These are phyloP conservation scores for Agrotis segetum DNA, from an alignment of 2,888 invertebrate genomes.

Conservation along the genomic window DNA sequence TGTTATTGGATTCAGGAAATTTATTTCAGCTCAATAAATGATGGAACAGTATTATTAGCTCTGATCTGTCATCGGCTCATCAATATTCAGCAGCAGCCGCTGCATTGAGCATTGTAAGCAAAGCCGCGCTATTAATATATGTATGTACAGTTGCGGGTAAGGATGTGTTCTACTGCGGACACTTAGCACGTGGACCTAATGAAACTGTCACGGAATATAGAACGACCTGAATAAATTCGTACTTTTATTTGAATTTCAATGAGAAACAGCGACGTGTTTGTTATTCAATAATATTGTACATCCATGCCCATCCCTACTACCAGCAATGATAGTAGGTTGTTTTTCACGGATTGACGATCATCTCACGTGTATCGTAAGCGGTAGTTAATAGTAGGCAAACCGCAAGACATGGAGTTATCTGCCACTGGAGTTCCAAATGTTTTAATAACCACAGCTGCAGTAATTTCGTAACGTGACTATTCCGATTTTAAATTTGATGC, in stretches of 20 bases:
- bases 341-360: background rate
- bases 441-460: too few species aligned
- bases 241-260: conserved; percentile 5
- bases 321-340: conserved; percentile 5
- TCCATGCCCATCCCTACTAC: background rate
- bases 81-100: conserved; percentile 56
- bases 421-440: background rate
- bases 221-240: background rate
- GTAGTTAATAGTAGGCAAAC: background rate
- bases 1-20: conserved; percentile 4
- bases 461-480: too few species aligned
- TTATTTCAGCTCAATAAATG: conserved; percentile 15
- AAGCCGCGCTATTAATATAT: conserved; percentile 59
- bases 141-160: conserved; percentile 14
- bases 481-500: too few species aligned
- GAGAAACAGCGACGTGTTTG: conserved; percentile 6
- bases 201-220: background rate
- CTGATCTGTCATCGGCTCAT: conserved; percentile 51
- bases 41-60: conserved; percentile 38
- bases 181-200: background rate
- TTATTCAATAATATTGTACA: background rate
- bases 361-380: too few species aligned
- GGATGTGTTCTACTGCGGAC: conserved; percentile 19
- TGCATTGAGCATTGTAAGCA: conserved; percentile 58
- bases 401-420: background rate